Conservation (phyloP, 2,888 invertebrate species). For the Protonemura montana region DNA sequence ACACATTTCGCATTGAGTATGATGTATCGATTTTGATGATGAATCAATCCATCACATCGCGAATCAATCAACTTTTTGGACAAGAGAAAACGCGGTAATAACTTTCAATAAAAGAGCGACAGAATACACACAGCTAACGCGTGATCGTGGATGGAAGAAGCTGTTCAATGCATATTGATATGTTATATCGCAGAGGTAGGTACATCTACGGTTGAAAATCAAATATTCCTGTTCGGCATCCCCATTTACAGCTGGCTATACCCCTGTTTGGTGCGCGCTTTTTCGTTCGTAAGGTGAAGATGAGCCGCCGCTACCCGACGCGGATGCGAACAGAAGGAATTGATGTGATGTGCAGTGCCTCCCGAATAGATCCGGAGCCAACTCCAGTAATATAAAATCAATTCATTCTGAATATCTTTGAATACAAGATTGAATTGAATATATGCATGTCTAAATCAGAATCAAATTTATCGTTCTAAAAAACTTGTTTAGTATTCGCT, state of each 20-base stretch:
- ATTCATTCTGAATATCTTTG: slow-evolving; percentile 25
- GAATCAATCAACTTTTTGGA: neutral
- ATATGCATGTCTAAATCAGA: slow-evolving; percentile 25
- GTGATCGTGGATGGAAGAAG: neutral
- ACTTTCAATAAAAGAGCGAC: slow-evolving; percentile 7
- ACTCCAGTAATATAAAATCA: slow-evolving; percentile 25
- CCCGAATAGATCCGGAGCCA: neutral
- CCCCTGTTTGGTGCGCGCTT: neutral
- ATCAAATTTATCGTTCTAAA: neutral
- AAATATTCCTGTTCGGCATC: neutral
- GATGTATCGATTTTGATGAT: neutral
- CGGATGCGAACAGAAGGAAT: slow-evolving; percentile 24
- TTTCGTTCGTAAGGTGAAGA: neutral
- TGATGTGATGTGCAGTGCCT: slow-evolving; percentile 25
- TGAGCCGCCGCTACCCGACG: neutral
- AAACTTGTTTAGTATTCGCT: neutral
- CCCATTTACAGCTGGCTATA: neutral
- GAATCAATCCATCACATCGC: neutral
- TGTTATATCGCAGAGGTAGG: neutral
- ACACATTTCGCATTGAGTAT: neutral
- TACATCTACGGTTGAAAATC: neutral
- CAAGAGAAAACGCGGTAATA: neutral
- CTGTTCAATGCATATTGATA: neutral
- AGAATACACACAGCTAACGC: neutral
- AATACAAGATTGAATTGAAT: slow-evolving; percentile 23